Conservation (phyloP, 2,888 invertebrate genomes). For the Drosophila mercatorum region DNA sequence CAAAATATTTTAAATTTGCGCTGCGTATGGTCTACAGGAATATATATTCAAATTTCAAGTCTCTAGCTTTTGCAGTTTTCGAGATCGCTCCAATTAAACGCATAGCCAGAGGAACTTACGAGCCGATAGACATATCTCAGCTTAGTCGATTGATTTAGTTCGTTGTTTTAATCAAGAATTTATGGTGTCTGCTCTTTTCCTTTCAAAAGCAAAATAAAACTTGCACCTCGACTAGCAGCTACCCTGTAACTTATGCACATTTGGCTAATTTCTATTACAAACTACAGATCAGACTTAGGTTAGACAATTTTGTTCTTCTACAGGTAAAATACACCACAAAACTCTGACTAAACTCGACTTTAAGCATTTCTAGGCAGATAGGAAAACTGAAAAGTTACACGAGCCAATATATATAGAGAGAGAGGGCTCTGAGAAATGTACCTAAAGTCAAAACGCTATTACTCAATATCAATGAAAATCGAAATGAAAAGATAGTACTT, state of each 20-base stretch:
- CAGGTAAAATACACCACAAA: not conserved
- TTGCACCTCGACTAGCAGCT: not conserved
- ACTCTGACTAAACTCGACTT: too few relatives aligned
- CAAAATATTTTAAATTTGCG: not conserved
- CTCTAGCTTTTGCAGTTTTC: not conserved
- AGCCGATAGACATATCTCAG: too few relatives aligned
- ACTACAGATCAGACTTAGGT: not conserved
- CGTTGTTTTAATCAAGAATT: too few relatives aligned
- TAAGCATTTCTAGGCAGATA: not conserved
- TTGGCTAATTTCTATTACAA: not conserved
- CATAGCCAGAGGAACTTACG: too few relatives aligned
- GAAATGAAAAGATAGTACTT: too few relatives aligned
- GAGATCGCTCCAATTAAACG: too few relatives aligned
- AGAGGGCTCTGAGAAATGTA: too few relatives aligned
- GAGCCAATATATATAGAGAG: not conserved
- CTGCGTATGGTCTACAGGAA: not conserved
- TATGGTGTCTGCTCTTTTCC: too few relatives aligned
- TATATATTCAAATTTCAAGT: not conserved
- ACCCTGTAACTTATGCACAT: not conserved
- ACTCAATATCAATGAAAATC: too few relatives aligned
- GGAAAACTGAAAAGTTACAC: not conserved
- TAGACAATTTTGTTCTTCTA: not conserved
- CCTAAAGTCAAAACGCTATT: too few relatives aligned
- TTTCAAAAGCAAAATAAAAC: not conserved
- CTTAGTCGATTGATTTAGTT: not conserved